phyloP scores from a whole-genome alignment of 2,888 invertebrate species.

The Sphaerolaimus hirsutus region DNA sequence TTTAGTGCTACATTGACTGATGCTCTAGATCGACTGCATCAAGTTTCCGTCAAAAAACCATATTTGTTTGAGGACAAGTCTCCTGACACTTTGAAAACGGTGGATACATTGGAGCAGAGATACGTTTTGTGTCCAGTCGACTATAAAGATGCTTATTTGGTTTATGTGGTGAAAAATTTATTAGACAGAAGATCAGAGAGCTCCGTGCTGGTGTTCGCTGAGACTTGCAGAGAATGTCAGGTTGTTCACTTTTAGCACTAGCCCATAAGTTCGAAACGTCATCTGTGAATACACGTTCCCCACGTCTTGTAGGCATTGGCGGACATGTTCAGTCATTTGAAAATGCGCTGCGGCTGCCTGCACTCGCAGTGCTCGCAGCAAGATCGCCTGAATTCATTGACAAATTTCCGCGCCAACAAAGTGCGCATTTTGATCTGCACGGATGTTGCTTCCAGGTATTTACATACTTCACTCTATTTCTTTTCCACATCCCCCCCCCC shows the following conservation, averaged over 20 bases:
- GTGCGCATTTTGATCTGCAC: conserved; percentile 74
- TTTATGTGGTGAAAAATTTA: conserved; percentile 38
- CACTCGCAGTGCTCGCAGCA: conserved; percentile 78
- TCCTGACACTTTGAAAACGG: conserved; percentile 16
- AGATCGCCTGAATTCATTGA: conserved; percentile 55
- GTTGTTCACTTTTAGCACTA: conserved; percentile 21
- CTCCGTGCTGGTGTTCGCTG: conserved; percentile 75
- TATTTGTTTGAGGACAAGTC: conserved; percentile 28
- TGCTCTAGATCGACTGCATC: conserved; percentile 43
- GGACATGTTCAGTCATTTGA: not conserved
- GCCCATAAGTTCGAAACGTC: not conserved
- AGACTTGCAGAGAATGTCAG: conserved; percentile 43
- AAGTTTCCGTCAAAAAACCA: conserved; percentile 24
- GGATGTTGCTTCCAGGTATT: conserved; percentile 59
- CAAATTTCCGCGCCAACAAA: conserved; percentile 63
- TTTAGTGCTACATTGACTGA: conserved; percentile 67
- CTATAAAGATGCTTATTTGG: conserved; percentile 37
- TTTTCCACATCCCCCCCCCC: not conserved
- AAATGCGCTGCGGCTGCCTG: conserved; percentile 34
- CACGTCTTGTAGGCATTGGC: not conserved
- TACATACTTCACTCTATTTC: conserved; percentile 44
- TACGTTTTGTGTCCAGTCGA: conserved; percentile 73
- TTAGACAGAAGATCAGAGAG: conserved; percentile 45
- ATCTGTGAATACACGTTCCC: not conserved
- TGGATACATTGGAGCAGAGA: conserved; percentile 56